Base-by-base conservation (phyloP, 2,888 invertebrate genomes). In the Synergus umbraculus region DNA sequence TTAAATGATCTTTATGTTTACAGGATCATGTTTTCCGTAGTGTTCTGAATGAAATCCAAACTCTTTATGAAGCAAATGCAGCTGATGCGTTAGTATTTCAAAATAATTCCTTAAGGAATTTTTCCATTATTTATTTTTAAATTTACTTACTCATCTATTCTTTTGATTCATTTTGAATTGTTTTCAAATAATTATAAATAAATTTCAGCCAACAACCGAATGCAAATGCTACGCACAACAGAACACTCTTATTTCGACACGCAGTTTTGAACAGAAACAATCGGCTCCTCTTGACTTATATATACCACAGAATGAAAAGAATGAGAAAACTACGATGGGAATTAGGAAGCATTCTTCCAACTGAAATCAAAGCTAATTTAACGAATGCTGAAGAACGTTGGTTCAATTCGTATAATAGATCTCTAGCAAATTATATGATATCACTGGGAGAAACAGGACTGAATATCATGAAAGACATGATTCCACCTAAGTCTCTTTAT, bases 241-340 rank as follows among this genome's bases (percentile, higher is more conserved):
- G 96, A 0, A 95, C 97, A 22, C 94, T 98, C 1, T 96, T 96
- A 91, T 95, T 97, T 66, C 94, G 98, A 15, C 98, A 98, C 91
- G 95, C 96, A 54, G 97, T 97, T 0, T 92, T 98, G 22, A 96
- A 97, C 91, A 94, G 98, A 64, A 98, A 98, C 90, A 96, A 98
- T 90, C 94, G 99, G 54, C 99, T 98, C 89, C 93, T 99, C 0
- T 93, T 98, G 0, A 95, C 97, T 0, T 97, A 97, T 88, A 93
- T 97, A 77, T 96, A 97, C 91, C 97, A 96, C 88, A 94, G 99
- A 84, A 93, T 98, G 91, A 94, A 94, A 85, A 95, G 96, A 88
- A 95, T 99, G 37, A 95, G 96, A 86, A 95, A 96, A n/a, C 94
- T 98, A 92, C 94, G 99, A 69, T 99, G 99, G 99, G 97, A 98